Percentiles rank a stretch among this genome's conserved stretches.
Conservation (phyloP, 1,140 invertebrate species). For the Metopolophium dirhodum region DNA sequence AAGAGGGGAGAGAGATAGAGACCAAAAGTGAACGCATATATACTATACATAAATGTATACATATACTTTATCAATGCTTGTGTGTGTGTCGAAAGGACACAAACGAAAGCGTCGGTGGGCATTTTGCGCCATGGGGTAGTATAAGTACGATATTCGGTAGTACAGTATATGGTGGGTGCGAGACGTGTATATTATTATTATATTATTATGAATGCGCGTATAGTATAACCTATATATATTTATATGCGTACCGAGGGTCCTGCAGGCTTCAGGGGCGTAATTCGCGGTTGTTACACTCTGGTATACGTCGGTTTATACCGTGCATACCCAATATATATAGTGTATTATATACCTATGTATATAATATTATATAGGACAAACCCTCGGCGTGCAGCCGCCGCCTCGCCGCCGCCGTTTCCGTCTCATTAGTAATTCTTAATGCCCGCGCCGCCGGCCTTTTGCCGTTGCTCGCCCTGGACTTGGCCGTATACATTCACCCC, state of each 20-base stretch:
- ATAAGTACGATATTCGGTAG: not conserved
- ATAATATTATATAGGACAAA: not conserved
- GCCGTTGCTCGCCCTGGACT: not conserved
- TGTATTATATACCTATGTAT: not conserved
- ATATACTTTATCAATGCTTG: not conserved
- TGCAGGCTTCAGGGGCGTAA: constrained; percentile 34
- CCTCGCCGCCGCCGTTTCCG: constrained; percentile 47
- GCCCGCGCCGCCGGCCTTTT: constrained; percentile 4
- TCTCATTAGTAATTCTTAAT: constrained; percentile 56
- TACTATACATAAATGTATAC: not conserved
- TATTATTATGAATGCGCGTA: constrained; percentile 29
- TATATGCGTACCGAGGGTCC: not conserved
- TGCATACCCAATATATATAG: not conserved
- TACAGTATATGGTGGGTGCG: not conserved
- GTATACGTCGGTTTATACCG: constrained; percentile 30
- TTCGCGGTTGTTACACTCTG: constrained; percentile 49
- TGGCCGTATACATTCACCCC: not conserved
- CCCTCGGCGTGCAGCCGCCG: constrained; percentile 9
- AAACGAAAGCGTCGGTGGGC: constrained; percentile 27
- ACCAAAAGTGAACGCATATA: not conserved
- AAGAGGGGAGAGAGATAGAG: not conserved
- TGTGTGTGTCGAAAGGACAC: not conserved
- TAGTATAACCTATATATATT: constrained; percentile 14
- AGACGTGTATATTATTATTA: constrained; percentile 51
- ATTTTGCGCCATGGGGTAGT: not conserved